Conservation (phyloP, 2,797 vertebrate genomes). For the Ctenopoma multispine region DNA sequence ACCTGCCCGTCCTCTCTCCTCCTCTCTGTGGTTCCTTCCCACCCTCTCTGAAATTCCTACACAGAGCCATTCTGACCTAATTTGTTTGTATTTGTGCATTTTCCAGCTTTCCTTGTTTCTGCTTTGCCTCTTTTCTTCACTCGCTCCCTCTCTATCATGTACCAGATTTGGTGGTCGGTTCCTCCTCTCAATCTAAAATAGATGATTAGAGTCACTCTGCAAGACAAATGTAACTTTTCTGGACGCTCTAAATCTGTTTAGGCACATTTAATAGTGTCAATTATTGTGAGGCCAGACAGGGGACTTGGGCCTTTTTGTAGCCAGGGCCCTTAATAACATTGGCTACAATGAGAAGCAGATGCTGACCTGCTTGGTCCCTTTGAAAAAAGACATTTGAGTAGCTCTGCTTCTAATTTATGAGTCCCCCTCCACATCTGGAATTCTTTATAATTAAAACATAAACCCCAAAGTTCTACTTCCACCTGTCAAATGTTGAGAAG, state of each 20-base stretch:
- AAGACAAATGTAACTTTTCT: conserved; percentile 99
- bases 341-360: conserved; percentile 99
- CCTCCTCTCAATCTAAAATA: conserved; percentile 87
- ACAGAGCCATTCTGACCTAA: conserved; percentile 66
- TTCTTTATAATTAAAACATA: conserved; percentile 99
- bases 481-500: conserved; percentile 99
- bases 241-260: conserved; percentile 97
- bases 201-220: conserved; percentile 93
- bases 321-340: conserved; percentile 99
- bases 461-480: conserved; percentile 98
- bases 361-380: conserved; percentile 94
- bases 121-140: conserved; percentile 47
- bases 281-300: conserved; percentile 93
- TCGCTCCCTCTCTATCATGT: conserved; percentile 61
- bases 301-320: conserved; percentile 94
- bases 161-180: conserved; percentile 71
- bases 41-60: conserved; percentile 71
- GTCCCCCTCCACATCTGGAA: conserved; percentile 98
- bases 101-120: conserved; percentile 46
- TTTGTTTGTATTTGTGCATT: conserved; percentile 76
- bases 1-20: conserved; percentile 58
- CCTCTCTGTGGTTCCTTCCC: conserved; percentile 47
- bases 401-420: conserved; percentile 99
- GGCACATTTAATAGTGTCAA: conserved; percentile 99
- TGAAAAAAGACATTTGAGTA: conserved; percentile 97